Base-by-base conservation (phyloP, 2,797 vertebrate species). In the Pseudochromis fuscus region DNA sequence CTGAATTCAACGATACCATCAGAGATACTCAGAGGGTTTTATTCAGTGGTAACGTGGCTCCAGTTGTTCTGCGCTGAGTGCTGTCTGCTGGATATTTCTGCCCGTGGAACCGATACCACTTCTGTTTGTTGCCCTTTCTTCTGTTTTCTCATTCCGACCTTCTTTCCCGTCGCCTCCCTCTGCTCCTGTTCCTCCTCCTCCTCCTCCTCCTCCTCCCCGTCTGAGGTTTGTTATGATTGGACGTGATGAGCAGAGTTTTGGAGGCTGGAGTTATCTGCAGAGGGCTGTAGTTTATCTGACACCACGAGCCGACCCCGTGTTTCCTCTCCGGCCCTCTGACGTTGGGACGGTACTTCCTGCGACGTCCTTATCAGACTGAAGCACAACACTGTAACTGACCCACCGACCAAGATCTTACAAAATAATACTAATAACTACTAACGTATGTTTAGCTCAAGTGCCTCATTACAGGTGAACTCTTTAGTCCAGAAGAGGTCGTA, bases 301-400 rank as follows among this genome's bases (percentile, higher is more conserved):
- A 86, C 74, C 78, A 48, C 66, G 88, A 84, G 84, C 77, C 89
- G 82, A 88, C 79, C 90, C 45, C 50, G 72, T 24, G 76, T 93
- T 94, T 95, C 94, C 92, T 86, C 77, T 88, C 84, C 24, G 56
- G 87, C 87, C 84, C 89, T 94, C 86, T 87, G 75, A 90, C 79
- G 77, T 83, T 85, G 90, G 85, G 93, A 93, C 89, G 86, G 91
- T 89, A 93, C 94, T 95, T 96, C 95, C 94, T 94, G 90, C 59
- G 79, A 75, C 53, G 37, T 61, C 50, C 85, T 95, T 95, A 94
- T 94, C 94, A 93, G 87, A 74, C 82, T 84, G 82, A 93, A 88
- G 79, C 95, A 95, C 91, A 95, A 89, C 84, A 73, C 64, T 85
- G 79, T 64, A 83, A 45, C 64, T 72, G 68, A 75, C 58, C 52